Evolutionary conservation across 2,797 vertebrate species (phyloP).

Genomic region (Spinibarbus caldwelli): DNA sequence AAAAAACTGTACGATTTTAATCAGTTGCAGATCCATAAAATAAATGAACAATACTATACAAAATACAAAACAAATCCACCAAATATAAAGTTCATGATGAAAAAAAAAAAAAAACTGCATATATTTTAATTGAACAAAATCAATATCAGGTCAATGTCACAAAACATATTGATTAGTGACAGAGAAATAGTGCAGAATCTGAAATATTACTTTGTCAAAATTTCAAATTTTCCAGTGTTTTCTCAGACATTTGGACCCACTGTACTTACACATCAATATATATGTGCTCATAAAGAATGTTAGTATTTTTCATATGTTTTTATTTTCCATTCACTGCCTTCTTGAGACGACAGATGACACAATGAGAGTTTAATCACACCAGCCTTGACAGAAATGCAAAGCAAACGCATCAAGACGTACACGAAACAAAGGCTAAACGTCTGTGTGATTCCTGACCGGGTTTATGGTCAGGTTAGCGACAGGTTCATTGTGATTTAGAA

Average conservation of each 20-base stretch:
- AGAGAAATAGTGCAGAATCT: neutral
- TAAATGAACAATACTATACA: neutral
- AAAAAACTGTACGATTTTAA: neutral
- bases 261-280: neutral
- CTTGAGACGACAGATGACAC: slow-evolving; percentile 1
- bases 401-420: neutral
- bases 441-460: neutral
- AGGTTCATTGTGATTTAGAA: neutral
- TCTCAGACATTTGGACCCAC: slow-evolving; percentile 13
- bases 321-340: slow-evolving; percentile 19
- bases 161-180: neutral
- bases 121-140: neutral
- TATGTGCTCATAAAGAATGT: slow-evolving; percentile 16
- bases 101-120: too few species aligned
- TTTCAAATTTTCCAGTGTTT: neutral
- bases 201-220: neutral
- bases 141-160: neutral
- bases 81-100: neutral
- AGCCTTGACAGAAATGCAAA: neutral
- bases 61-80: neutral
- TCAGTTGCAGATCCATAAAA: neutral
- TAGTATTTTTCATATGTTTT: neutral
- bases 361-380: neutral
- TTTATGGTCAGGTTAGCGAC: neutral
- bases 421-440: neutral